phyloP scores from a whole-genome alignment of 1,140 invertebrate species.

The Vollenhovia emeryi region DNA sequence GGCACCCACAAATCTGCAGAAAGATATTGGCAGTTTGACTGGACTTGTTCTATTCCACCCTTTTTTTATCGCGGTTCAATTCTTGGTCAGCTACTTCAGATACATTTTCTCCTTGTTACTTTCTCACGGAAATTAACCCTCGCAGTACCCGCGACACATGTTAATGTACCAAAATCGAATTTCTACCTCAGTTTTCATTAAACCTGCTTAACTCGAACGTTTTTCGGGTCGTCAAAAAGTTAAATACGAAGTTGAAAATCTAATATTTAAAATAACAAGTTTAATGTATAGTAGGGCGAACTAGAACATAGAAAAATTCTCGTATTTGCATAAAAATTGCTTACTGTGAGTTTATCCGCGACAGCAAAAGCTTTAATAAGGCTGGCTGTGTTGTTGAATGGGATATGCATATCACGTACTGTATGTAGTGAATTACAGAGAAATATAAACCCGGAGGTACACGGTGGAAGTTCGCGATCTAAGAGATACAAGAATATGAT shows the following conservation, averaged over 20 bases:
- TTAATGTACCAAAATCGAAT: not conserved
- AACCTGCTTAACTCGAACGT: not conserved
- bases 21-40: slow-evolving; percentile 77
- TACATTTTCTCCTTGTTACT: slow-evolving; percentile 11
- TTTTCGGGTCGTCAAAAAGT: not conserved
- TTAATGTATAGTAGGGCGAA: not conserved
- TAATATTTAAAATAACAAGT: not conserved
- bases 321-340: slow-evolving; percentile 39
- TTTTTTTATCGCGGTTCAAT: slow-evolving; percentile 51
- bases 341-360: slow-evolving; percentile 24
- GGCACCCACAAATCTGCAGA: slow-evolving; percentile 74
- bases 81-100: slow-evolving; percentile 13
- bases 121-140: not conserved
- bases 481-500: slow-evolving; percentile 22
- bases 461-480: not conserved
- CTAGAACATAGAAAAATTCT: slow-evolving; percentile 5
- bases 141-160: no score
- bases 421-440: slow-evolving; percentile 35
- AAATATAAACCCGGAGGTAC: slow-evolving; percentile 27
- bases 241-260: not conserved
- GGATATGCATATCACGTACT: slow-evolving; percentile 36
- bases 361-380: slow-evolving; percentile 42
- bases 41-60: slow-evolving; percentile 40
- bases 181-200: not conserved
- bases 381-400: slow-evolving; percentile 12